Conservation (phyloP, 2,888 invertebrate species). For the Mimas tiliae region DNA sequence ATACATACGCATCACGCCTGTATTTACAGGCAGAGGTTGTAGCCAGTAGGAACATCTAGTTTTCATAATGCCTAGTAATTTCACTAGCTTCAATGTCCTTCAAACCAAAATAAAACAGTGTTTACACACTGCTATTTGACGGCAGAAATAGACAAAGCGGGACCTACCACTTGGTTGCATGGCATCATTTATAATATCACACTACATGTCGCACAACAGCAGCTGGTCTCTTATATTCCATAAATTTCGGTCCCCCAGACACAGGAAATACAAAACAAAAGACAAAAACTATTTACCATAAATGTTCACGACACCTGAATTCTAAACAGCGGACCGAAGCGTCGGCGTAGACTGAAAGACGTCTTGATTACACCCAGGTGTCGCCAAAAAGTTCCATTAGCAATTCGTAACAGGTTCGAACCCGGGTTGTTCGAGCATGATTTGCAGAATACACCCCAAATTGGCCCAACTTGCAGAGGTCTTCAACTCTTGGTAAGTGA, state of each 20-base stretch:
- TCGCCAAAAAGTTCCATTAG: constrained; percentile 26
- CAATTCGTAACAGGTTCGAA: constrained; percentile 16
- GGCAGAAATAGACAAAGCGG: no score
- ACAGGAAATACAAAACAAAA: neutral
- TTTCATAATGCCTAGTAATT: no score
- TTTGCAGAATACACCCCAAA: constrained; percentile 14
- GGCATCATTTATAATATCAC: neutral
- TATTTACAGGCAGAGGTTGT: no score
- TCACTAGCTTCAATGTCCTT: no score
- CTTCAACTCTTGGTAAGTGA: neutral
- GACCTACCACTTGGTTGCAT: no score
- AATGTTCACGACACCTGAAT: neutral
- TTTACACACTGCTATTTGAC: no score
- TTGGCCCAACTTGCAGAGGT: neutral
- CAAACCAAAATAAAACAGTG: no score
- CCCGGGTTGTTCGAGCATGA: neutral
- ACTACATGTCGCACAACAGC: neutral
- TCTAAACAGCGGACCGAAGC: neutral
- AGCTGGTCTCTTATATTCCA: neutral
- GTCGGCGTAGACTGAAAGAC: neutral
- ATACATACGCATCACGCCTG: no score
- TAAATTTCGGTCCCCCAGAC: neutral
- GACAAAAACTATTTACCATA: constrained; percentile 4
- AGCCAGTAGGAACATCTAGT: no score
- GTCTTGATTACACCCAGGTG: constrained; percentile 26